Conservation (phyloP, 2,113 vertebrate species). For the Callithrix jacchus region DNA sequence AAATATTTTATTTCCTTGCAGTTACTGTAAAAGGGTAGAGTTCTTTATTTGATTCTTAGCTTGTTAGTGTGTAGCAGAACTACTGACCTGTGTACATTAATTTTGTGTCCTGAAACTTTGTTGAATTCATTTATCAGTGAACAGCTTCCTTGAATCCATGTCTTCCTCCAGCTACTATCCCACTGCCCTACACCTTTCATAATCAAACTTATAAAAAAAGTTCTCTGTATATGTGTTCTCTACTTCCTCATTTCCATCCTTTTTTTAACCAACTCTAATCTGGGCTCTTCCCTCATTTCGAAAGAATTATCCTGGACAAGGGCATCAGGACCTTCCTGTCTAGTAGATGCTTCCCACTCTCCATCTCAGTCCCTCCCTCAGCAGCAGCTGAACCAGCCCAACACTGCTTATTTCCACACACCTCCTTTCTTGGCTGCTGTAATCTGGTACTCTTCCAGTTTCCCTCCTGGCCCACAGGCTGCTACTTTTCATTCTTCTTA, state of each 20-base stretch:
- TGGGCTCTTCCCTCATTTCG: not conserved
- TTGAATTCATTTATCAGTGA: not conserved
- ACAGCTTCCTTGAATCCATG: not conserved
- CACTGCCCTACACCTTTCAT: not conserved
- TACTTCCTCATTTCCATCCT: not conserved
- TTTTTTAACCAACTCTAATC: not conserved
- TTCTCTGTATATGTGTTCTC: not conserved
- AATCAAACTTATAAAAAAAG: not conserved
- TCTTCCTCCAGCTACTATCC: not conserved
- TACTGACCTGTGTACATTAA: too few species aligned
- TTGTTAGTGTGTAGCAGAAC: too few species aligned
- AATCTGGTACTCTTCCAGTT: not conserved
- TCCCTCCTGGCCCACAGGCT: too few species aligned
- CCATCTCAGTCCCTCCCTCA: too few species aligned
- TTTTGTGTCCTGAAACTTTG: too few species aligned
- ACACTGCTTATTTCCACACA: not conserved
- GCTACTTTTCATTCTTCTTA: not conserved
- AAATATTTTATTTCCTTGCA: too few species aligned
- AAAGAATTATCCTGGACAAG: not conserved
- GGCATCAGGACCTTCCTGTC: too few species aligned
- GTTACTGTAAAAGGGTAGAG: too few species aligned
- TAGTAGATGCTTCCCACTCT: rapidly evolving
- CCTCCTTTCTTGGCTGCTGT: not conserved
- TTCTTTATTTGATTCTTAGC: too few species aligned
- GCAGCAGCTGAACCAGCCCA: not conserved